Base-by-base conservation (phyloP, 92 coral and sea anemone species). In the Diadumene lineata region DNA sequence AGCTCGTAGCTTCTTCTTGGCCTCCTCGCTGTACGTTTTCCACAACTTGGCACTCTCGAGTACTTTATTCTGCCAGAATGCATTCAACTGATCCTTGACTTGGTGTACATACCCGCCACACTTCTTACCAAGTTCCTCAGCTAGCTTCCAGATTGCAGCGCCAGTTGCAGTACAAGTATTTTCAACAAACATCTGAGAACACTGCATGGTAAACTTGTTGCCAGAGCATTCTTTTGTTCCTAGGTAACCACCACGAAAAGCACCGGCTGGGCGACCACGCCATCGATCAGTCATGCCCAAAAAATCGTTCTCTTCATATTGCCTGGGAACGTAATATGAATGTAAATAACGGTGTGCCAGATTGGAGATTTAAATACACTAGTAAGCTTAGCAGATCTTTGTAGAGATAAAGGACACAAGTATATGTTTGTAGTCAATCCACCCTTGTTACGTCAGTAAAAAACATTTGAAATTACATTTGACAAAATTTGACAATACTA, bases 401-500 rank as follows among this genome's bases (percentile, higher is more conserved):
- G 28, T 25, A 1, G 24, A 3, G 17, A 2, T 15, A 4, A 3
- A 1, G 31, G 11, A 25, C 31, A 16, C 30, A 23, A 60, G 28
- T 55, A 55, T 55, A 55, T n/a, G 23, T 55, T 11, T n/a, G 11
- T 55, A 55, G 22, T 55, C 3, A 24, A 6, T 60, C 29, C 65
- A n/a, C n/a, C n/a, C n/a, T n/a, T n/a, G n/a, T n/a, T n/a, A 56
- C 6, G 62, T n/a, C 9, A 56, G 22, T 25, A 10, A 56, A 56
- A 56, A 56, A 56, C 11, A 10, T 7, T 18, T 60, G 29, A 23
- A 4, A 60, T 60, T 23, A 2, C 65, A 60, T 23, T 8, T n/a
- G n/a, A n/a, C n/a, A n/a, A n/a, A n/a, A n/a, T n/a, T n/a, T 33
- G 77, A 72, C 19, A 66, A 72, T 72, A 55, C 66, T 17, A 72